A percentile compares a stretch with the other conserved stretches of the same genome.
Conservation (phyloP, 1,140 invertebrate genomes). For the Rhyzopertha dominica region DNA sequence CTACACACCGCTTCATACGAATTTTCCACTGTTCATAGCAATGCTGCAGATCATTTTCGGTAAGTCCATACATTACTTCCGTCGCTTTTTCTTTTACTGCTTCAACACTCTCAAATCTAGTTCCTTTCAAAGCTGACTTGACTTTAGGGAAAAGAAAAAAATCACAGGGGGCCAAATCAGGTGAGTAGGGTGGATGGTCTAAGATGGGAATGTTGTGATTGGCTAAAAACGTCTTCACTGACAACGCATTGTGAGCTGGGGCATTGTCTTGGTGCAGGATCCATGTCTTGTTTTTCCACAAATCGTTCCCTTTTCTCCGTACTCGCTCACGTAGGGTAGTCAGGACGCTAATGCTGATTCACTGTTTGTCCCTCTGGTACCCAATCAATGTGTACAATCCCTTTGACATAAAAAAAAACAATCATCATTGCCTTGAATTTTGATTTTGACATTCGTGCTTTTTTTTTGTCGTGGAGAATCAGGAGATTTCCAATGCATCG, state of each 20-base stretch:
- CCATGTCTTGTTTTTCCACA: no score
- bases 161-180: slow-evolving; percentile 35
- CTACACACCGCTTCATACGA: no score
- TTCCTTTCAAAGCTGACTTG: slow-evolving; percentile 31
- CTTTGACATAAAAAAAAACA: slow-evolving; percentile 29
- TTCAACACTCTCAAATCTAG: slow-evolving; percentile 26
- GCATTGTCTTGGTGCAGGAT: no score
- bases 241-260: no score
- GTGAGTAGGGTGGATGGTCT: slow-evolving; percentile 31
- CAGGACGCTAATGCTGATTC: slow-evolving; percentile 32
- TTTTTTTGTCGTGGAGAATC: slow-evolving; percentile 23
- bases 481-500: slow-evolving; percentile 22
- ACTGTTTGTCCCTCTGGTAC: slow-evolving; percentile 32
- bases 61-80: not conserved
- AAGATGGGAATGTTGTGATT: no score
- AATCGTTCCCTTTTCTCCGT: slow-evolving; percentile 1
- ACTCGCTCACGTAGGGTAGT: slow-evolving; percentile 7
- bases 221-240: no score
- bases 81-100: slow-evolving; percentile 5
- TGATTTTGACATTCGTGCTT: slow-evolving; percentile 21
- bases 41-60: not conserved
- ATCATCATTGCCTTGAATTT: slow-evolving; percentile 30
- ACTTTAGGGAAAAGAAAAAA: slow-evolving; percentile 39
- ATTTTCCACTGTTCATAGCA: no score
- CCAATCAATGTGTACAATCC: slow-evolving; percentile 29